Conservation (phyloP, 2,113 vertebrate genomes). For the Micronisus gabar region DNA sequence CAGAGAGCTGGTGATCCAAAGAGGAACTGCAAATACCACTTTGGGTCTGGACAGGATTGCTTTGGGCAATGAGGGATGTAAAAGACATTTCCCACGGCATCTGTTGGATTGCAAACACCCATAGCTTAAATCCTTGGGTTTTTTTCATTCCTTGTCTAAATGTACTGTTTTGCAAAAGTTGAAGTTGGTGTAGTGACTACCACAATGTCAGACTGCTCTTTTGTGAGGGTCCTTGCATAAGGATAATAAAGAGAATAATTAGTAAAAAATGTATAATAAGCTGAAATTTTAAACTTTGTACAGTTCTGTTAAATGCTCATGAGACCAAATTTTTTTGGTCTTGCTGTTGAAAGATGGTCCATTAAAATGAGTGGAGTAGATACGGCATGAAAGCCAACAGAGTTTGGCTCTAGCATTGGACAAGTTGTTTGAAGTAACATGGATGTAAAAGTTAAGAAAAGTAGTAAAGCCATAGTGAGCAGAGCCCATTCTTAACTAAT, state of each 20-base stretch:
- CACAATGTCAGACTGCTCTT: background rate
- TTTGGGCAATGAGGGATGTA: background rate
- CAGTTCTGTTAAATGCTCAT: background rate
- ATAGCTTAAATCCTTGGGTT: background rate
- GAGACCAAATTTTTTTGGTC: background rate
- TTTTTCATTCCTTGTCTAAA: background rate
- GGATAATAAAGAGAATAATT: background rate
- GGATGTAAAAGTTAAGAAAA: background rate
- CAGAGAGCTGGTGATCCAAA: background rate
- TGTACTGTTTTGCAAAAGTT: background rate
- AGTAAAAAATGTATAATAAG: background rate
- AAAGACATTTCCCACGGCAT: background rate
- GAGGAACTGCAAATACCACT: background rate
- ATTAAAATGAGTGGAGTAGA: background rate
- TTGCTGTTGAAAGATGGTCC: background rate
- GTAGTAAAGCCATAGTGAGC: fast-evolving
- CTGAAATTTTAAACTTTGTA: background rate
- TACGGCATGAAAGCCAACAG: background rate
- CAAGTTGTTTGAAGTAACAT: background rate
- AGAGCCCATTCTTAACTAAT: background rate
- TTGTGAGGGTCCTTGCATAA: background rate
- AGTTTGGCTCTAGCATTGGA: background rate
- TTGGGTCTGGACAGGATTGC: background rate
- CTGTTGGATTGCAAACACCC: background rate
- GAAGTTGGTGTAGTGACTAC: background rate